Evolutionary conservation across 2,888 invertebrate genomes (phyloP), one percentile per base, ranked within the genome.

Genomic region (Amphipyra tragopoginis): DNA sequence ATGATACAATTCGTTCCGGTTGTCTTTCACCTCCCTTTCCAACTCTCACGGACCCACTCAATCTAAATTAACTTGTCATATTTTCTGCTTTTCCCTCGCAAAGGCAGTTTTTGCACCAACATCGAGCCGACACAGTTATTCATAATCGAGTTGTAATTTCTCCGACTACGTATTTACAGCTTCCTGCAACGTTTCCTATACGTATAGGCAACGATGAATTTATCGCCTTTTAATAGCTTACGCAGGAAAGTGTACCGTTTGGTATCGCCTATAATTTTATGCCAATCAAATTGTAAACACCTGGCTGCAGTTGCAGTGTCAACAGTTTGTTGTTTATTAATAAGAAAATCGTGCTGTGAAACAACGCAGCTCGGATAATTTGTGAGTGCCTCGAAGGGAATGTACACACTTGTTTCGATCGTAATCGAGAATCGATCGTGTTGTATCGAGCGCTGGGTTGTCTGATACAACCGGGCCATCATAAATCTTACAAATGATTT

Each of bases 41-140:
- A 86, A 86, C 87, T 88, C 90, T 89, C 87, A 83, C 88, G 81
- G 75, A 72, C 80, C 76, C 81, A 81, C 86, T 92, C 89, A 87
- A 88, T 91, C 90, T 89, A 90, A 90, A 93, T 92, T 89, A 90
- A 89, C 87, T 86, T 90, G 91, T 92, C 92, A 90, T 87, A 89
- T 90, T 89, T 86, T 88, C 86, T 87, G 85, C 85, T 88, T 90
- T 91, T 90, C 88, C 85, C 77, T 79, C 54, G 79, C 72, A 64
- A 70, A 70, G 79, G 76, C 73, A 80, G 82, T 86, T 86, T 87
- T 89, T 87, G 82, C 84, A 65, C 62, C 77, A 72, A 72, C 70
- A 77, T 65, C 26, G 75, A 80, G 69, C 66, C 57, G 62, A 53
- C 60, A 71, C 69, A 75, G 81, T 79, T 78, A 80, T 83, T 84